A percentile compares a stretch with the other conserved stretches of the same genome.
Evolutionary conservation across 2,113 vertebrate species (phyloP).

Genomic region (Rhizomys pruinosus): DNA sequence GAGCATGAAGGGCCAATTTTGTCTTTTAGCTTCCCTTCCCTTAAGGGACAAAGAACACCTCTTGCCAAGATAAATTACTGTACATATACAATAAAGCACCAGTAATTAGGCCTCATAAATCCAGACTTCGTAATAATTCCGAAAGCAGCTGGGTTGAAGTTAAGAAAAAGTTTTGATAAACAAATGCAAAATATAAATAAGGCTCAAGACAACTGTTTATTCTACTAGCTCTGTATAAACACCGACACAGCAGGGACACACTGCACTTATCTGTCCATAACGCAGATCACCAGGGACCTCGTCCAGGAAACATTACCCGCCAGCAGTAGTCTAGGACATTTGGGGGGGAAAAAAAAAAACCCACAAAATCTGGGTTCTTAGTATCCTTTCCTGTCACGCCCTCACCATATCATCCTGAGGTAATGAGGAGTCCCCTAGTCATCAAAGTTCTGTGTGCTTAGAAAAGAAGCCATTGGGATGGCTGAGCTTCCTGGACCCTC

Average conservation of each 20-base stretch:
- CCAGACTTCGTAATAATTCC: conserved; percentile 60
- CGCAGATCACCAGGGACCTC: conserved; percentile 47
- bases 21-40: background rate
- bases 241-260: conserved; percentile 57
- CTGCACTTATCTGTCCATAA: conserved; percentile 52
- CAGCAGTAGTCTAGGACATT: background rate
- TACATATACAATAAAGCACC: conserved; percentile 39
- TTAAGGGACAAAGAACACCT: background rate
- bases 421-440: background rate
- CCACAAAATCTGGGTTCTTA: conserved; percentile 45
- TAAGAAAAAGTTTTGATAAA: conserved; percentile 72
- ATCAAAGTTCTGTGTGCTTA: background rate
- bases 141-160: conserved; percentile 74
- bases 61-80: conserved; percentile 58
- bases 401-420: background rate
- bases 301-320: conserved; percentile 52
- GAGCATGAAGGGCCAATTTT: background rate
- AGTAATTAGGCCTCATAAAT: conserved; percentile 66
- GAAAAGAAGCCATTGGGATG: background rate
- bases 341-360: conserved; percentile 1
- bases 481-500: background rate
- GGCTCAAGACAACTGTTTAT: conserved; percentile 75
- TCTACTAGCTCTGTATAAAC: conserved; percentile 64
- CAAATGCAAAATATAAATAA: conserved; percentile 81
- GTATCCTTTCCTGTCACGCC: background rate